Evolutionary conservation across 1,140 invertebrate genomes (phyloP).

Genomic region (Drosophila micromelanica): DNA sequence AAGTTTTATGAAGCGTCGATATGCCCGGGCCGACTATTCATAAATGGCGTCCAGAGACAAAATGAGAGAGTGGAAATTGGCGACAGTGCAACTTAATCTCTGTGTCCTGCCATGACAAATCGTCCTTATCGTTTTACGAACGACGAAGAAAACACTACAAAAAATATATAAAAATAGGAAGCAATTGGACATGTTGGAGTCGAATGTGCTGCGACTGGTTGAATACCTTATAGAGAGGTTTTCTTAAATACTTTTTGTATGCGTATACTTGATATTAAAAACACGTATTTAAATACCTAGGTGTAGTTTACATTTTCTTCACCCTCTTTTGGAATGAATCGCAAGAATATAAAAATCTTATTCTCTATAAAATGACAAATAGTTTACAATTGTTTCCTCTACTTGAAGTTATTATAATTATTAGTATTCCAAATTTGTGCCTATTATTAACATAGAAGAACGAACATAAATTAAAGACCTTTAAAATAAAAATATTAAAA

Average conservation of each 20-base stretch:
- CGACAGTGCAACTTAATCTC: constrained; percentile 68
- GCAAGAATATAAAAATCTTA: too few species aligned
- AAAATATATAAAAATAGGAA: constrained; percentile 24
- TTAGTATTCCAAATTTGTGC: too few species aligned
- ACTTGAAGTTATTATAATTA: too few species aligned
- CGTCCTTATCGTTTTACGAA: constrained; percentile 67
- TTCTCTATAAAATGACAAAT: too few species aligned
- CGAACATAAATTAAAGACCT: too few species aligned
- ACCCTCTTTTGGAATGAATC: too few species aligned
- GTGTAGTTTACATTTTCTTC: too few species aligned
- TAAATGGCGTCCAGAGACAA: constrained; percentile 44
- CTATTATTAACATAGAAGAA: too few species aligned
- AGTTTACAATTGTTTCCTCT: too few species aligned
- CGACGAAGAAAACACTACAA: constrained; percentile 39
- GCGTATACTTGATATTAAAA: too few species aligned
- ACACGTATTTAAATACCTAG: too few species aligned
- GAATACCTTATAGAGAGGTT: constrained; percentile 4
- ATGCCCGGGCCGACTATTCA: constrained; percentile 51
- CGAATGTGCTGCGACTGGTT: neutral
- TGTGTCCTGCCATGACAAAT: constrained; percentile 69
- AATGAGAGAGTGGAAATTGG: constrained; percentile 41
- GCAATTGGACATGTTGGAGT: neutral
- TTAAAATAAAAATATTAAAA: too few species aligned
- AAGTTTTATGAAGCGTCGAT: constrained; percentile 65
- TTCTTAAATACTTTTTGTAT: neutral